Base-by-base conservation (phyloP, 2,797 vertebrate genomes). In the Neosalanx taihuensis region DNA sequence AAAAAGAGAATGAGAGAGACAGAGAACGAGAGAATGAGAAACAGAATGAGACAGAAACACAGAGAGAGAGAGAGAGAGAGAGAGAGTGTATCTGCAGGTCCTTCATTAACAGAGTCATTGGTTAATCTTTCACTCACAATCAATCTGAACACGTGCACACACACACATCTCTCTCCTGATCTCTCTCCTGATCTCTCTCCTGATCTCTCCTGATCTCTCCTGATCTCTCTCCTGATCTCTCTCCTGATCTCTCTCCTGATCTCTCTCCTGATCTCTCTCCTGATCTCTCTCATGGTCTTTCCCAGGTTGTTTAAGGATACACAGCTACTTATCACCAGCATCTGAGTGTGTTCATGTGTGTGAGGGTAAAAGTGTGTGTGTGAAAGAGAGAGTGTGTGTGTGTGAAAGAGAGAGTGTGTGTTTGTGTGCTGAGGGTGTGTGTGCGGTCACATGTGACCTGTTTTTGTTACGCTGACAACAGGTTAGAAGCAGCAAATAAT, bases 61-160 rank as follows among this genome's bases (percentile, higher is more conserved):
- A 26, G 23, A 26, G 75, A 76, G 74, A 75, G 20, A 3, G 10
- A 26, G 23, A 26, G 23, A 26, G 23, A 64, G 35, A 13, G n/a
- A 81, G 72, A 62, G 75, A 51, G n/a, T 78, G 75, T 87, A 83
- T 83, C 81, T 81, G 72, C 81, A 71, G 61, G 87, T 90, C 85
- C 84, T 87, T 89, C 85, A 87, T 89, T 90, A 88, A 90, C 90
- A 88, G 83, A 90, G 83, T 81, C 78, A 74, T 78, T 85, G 82
- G 89, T 91, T 90, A 91, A 91, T 91, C 82, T 87, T 78, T 90
- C 69, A 90, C 89, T 78, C 64, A 72, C 78, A 81, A 83, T 83
- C 23, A 35, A 26, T 53, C 67, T 69, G 15, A 5, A 26, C 35
- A 58, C 26, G 53, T 10, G 37, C 30, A 51, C 41, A 67, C 64